Percentiles rank a stretch among this genome's conserved stretches.
These are phyloP conservation scores for Ferdinandea cuprea DNA, from an alignment of 2,888 invertebrate species.

Conservation along the genomic window DNA sequence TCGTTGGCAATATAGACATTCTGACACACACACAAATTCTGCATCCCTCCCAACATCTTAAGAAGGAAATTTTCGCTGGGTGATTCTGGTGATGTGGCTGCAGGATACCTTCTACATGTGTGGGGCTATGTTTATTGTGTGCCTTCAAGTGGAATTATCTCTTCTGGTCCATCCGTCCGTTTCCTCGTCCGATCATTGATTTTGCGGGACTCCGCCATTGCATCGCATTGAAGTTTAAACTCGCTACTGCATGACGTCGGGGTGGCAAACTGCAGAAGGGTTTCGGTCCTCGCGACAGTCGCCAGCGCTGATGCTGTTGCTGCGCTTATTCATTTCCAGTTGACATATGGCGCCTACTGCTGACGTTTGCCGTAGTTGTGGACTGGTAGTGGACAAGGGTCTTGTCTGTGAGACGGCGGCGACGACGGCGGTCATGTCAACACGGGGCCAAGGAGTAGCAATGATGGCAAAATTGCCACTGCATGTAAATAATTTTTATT, in stretches of 20 bases:
- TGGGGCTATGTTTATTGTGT: constrained; percentile 62
- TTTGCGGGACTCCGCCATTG: constrained; percentile 44
- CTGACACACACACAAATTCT: constrained; percentile 48
- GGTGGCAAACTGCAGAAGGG: constrained; percentile 28
- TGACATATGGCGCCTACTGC: constrained; percentile 73
- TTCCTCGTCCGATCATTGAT: constrained; percentile 71
- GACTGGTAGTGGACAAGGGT: constrained; percentile 56
- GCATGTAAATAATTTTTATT: constrained; percentile 57
- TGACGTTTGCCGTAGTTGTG: constrained; percentile 69
- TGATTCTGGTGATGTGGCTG: constrained; percentile 36
- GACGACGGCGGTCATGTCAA: constrained; percentile 53
- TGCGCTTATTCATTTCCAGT: constrained; percentile 73
- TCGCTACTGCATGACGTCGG: constrained; percentile 54
- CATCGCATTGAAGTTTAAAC: constrained; percentile 9
- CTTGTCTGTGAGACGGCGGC: constrained; percentile 62
- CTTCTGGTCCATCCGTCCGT: constrained; percentile 69
- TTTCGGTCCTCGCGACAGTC: constrained; percentile 55
- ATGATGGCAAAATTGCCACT: constrained; percentile 53
- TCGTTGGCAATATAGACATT: constrained; percentile 36
- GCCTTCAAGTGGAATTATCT: constrained; percentile 73
- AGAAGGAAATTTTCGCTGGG: constrained; percentile 66
- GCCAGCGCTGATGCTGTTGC: constrained; percentile 49
- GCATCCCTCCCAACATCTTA: constrained; percentile 67
- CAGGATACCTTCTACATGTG: constrained; percentile 55
- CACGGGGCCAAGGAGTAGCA: constrained; percentile 48